A percentile compares a stretch with the other conserved stretches of the same genome.
Evolutionary conservation across 2,888 invertebrate genomes (phyloP).

Genomic region (Sisyra terminalis): DNA sequence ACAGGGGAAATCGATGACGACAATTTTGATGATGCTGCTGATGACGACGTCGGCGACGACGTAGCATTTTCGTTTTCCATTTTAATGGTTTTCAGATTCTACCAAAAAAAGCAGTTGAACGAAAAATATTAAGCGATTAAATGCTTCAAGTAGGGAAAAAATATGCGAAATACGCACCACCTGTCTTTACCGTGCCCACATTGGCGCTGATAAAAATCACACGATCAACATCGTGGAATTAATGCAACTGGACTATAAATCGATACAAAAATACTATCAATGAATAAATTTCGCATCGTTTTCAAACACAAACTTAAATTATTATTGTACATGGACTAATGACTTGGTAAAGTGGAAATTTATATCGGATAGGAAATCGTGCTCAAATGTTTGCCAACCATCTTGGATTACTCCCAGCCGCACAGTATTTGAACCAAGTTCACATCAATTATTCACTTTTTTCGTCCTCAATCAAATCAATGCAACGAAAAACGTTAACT

Average conservation of each 20-base stretch:
- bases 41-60: not conserved
- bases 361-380: no score
- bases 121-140: not conserved
- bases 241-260: not conserved
- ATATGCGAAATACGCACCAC: not conserved
- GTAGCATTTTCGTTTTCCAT: not conserved
- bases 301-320: no score
- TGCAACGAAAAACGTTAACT: not conserved
- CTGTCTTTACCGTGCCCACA: not conserved
- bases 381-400: slow-evolving; percentile 5
- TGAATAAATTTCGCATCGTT: no score
- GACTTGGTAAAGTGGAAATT: no score
- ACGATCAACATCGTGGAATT: not conserved
- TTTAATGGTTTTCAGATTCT: not conserved
- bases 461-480: not conserved
- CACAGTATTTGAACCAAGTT: not conserved
- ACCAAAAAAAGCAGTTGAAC: not conserved
- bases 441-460: not conserved
- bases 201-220: not conserved
- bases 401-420: slow-evolving; percentile 7
- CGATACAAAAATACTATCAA: no score
- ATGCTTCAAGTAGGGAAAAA: not conserved
- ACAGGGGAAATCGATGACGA: not conserved
- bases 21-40: no score
- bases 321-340: no score